A percentile compares a stretch with the other conserved stretches of the same genome.
Conservation (phyloP, 1,140 invertebrate genomes). For the Chymomyza costata region DNA sequence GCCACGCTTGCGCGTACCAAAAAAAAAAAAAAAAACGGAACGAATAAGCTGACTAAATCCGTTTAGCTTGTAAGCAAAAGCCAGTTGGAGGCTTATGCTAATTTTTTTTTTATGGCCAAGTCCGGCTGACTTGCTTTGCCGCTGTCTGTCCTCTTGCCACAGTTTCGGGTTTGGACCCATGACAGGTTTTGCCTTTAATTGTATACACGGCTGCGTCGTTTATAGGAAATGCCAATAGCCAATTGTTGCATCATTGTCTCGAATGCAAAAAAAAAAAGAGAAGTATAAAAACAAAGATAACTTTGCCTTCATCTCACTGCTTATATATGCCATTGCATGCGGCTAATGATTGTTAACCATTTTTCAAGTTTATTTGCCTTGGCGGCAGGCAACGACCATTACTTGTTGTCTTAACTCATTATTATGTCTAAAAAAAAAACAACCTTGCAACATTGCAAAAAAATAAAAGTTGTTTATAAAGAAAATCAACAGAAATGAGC, state of each 20-base stretch:
- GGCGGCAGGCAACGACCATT: constrained; percentile 35
- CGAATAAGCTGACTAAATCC: constrained; percentile 21
- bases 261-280: too few species aligned
- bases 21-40: constrained; percentile 46
- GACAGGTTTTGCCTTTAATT: constrained; percentile 1
- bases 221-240: constrained; percentile 17
- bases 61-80: constrained; percentile 7
- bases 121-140: constrained; percentile 23
- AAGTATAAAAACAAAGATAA: too few species aligned
- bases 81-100: constrained; percentile 41
- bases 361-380: constrained; percentile 57
- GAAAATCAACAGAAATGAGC: too few species aligned
- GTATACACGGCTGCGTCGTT: constrained; percentile 7
- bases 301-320: neutral
- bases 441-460: constrained; percentile 50
- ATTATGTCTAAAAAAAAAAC: constrained; percentile 1
- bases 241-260: constrained; percentile 27
- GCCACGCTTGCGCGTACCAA: constrained; percentile 32
- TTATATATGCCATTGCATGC: constrained; percentile 36
- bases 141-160: constrained; percentile 50
- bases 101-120: constrained; percentile 44
- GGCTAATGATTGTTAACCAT: constrained; percentile 42
- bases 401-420: constrained; percentile 10
- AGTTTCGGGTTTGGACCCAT: constrained; percentile 29
- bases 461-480: constrained; percentile 8